Evolutionary conservation across 2,113 vertebrate genomes (phyloP).

Genomic region (Oncorhynchus keta): DNA sequence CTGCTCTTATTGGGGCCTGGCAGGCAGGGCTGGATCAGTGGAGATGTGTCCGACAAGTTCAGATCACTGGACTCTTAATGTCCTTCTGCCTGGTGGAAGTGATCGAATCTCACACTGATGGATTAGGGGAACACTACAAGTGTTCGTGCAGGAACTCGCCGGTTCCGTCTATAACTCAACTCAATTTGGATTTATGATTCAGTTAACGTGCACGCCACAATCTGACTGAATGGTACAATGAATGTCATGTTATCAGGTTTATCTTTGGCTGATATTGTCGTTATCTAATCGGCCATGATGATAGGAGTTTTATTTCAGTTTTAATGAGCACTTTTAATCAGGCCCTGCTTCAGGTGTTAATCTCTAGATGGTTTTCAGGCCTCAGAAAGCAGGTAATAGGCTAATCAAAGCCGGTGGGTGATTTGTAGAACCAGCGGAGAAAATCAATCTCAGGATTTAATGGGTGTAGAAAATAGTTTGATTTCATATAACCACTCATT

Average conservation of each 20-base stretch:
- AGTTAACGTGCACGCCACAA: no score
- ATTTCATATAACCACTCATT: background rate
- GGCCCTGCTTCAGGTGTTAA: conserved; percentile 1
- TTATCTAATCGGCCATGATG: background rate
- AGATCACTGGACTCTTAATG: conserved; percentile 67
- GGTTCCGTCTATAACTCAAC: no score
- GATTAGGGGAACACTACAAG: conserved; percentile 11
- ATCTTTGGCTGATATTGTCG: background rate
- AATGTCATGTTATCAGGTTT: no score
- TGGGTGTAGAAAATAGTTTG: conserved; percentile 8
- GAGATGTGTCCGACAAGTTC: conserved; percentile 48
- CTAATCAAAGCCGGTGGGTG: conserved; percentile 3
- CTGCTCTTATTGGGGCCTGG: conserved; percentile 37
- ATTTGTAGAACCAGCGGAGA: background rate
- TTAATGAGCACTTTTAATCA: conserved; percentile 5
- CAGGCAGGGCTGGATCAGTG: conserved; percentile 28
- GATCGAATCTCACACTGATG: conserved; percentile 61
- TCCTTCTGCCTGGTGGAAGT: conserved; percentile 55
- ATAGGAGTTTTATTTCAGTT: background rate
- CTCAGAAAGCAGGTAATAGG: conserved; percentile 1
- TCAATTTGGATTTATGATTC: no score
- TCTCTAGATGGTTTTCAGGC: conserved; percentile 3
- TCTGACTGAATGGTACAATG: no score
- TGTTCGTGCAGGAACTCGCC: no score
- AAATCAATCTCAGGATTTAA: conserved; percentile 7